These are phyloP conservation scores for Thysanoteuthis rhombus DNA, from an alignment of 2,888 invertebrate genomes.

Conservation along the genomic window DNA sequence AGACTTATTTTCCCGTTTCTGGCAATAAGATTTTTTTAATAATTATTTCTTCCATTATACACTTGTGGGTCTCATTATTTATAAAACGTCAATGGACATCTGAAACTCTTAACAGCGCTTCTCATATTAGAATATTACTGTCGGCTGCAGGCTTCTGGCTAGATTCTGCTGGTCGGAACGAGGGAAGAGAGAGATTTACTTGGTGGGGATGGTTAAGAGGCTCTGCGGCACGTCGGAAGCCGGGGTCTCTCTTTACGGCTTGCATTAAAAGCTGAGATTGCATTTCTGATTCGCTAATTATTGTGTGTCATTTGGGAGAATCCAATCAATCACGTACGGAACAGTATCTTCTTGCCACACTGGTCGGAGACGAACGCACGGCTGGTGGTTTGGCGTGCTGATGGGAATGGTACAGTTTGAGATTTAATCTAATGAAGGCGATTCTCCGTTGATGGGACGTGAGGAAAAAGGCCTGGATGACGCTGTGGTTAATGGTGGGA, in stretches of 20 bases:
- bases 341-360: no score
- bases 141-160: neutral
- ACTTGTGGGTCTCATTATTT: no score
- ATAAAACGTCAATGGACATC: no score
- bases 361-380: neutral
- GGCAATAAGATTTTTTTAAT: no score
- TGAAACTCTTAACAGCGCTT: fast-evolving
- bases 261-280: neutral
- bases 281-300: constrained; percentile 12
- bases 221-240: neutral
- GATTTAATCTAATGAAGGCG: neutral
- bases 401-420: neutral
- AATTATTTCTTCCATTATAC: no score
- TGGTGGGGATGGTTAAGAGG: no score
- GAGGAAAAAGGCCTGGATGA: neutral
- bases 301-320: constrained; percentile 12
- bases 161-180: neutral
- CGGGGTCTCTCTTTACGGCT: neutral
- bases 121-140: neutral
- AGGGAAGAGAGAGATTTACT: neutral
- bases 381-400: neutral
- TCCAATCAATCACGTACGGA: neutral
- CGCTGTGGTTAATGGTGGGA: neutral
- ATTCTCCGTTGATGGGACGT: neutral
- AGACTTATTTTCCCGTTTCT: no score